A percentile compares a stretch with the other conserved stretches of the same genome.
phyloP scores from a whole-genome alignment of 2,797 vertebrate genomes.

The Emys orbicularis region DNA sequence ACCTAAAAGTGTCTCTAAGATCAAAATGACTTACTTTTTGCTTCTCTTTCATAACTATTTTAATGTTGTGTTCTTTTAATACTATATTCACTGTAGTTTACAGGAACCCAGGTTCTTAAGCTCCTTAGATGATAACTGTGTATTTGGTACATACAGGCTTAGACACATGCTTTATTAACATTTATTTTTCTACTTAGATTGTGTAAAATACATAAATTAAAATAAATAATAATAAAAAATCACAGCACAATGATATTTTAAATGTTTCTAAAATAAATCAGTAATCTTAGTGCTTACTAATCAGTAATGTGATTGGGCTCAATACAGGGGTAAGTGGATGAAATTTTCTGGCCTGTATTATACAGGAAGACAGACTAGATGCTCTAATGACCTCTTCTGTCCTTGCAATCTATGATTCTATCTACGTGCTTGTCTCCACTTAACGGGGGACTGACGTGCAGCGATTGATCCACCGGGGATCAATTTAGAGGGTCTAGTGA shows the following conservation, averaged over 20 bases:
- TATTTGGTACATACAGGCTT: neutral
- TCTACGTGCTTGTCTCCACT: no score
- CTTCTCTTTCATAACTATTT: constrained; percentile 51
- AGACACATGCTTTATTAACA: neutral
- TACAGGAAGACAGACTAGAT: neutral
- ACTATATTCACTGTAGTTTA: neutral
- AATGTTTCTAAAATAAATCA: neutral
- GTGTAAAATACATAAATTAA: neutral
- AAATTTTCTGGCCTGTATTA: neutral
- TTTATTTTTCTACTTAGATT: neutral
- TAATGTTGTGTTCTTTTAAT: constrained; percentile 8
- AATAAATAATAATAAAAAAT: neutral
- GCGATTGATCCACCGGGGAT: no score
- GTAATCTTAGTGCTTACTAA: neutral
- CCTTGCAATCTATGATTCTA: neutral
- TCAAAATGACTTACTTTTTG: constrained; percentile 69
- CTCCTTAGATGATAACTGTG: neutral
- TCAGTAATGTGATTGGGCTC: neutral
- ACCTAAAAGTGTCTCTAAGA: constrained; percentile 59
- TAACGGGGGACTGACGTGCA: no score
- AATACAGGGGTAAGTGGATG: neutral
- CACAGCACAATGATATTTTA: neutral
- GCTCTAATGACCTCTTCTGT: neutral
- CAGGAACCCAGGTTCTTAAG: neutral
- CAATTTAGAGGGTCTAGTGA: no score